Conservation (phyloP, 2,113 vertebrate species). For the Heteronetta atricapilla region DNA sequence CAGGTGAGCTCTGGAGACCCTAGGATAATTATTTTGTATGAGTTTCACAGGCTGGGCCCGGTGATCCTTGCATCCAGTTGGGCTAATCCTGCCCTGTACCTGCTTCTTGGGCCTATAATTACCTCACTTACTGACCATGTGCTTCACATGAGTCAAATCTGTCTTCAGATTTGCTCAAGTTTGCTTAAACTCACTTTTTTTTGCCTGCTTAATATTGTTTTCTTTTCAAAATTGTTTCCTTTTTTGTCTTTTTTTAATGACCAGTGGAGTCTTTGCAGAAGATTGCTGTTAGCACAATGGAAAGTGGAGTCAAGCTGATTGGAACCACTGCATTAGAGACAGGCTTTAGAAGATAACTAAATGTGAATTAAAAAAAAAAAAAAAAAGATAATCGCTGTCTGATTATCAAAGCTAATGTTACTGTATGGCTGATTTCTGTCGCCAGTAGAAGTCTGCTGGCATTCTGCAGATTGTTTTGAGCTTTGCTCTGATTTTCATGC, state of each 20-base stretch:
- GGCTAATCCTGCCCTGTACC: not conserved
- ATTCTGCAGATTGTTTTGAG: not conserved
- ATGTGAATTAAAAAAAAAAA: not conserved
- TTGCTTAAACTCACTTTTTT: not conserved
- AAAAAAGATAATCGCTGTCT: not conserved
- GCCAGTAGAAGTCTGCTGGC: not conserved
- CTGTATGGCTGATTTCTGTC: not conserved
- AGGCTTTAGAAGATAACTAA: not conserved
- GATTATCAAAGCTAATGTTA: not conserved
- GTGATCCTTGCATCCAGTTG: not conserved
- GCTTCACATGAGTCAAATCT: not conserved
- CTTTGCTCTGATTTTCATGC: constrained; percentile 16
- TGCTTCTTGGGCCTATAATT: not conserved
- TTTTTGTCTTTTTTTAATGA: not conserved
- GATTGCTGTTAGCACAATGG: not conserved
- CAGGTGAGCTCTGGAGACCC: not conserved
- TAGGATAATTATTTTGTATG: not conserved
- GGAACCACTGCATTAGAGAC: not conserved
- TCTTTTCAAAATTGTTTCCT: not conserved
- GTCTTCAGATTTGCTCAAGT: not conserved
- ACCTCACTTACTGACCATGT: not conserved
- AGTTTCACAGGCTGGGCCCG: not conserved
- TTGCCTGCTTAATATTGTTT: not conserved
- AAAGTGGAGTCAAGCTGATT: not conserved
- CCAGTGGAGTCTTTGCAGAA: not conserved